Evolutionary conservation across 2,797 vertebrate species (phyloP), one percentile per base, ranked within the genome.

Genomic region (Myripristis murdjan): DNA sequence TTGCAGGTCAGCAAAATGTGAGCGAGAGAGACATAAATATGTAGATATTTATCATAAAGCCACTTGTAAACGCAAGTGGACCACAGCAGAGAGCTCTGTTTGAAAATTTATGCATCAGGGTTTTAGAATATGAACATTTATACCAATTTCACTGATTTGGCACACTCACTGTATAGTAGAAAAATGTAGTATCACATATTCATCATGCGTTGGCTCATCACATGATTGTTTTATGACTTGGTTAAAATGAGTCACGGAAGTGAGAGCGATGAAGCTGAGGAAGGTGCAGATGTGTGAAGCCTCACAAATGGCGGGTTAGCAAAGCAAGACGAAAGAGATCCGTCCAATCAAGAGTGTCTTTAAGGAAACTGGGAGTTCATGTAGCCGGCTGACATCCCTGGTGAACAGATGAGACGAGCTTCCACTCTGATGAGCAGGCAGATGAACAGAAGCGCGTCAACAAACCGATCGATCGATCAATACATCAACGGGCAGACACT

Each of bases 21-120:
- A 68, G 57, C 7, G n/a, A 56, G 24, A 56, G n/a, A 53, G 55
- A 54, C 73, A 63, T 59, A 7, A 53, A 64, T 49, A 46, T 74
- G 51, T 63, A 70, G 28, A 71, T 75, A 59, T 72, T 70, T 76
- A 57, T 63, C 6, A 33, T 58, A 64, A 70, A 60, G 53, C 4
- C 44, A 48, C 65, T 11, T 65, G 59, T 47, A 18, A 65, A 59
- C 26, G 61, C 5, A n/a, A 59, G 57, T 61, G 33, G 56, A 71
- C 39, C 66, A 64, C 53, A 69, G 64, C n/a, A 43, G 53, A 41
- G 18, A 60, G 22, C 37, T 57, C 37, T 43, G 28, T 24, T 55
- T 53, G 22, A 55, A 49, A 47, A 35, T 63, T 63, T 53, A 35
- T 48, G 22, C 61, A 69, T 75, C 62, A 78, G 73, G 58, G 58